phyloP scores from a whole-genome alignment of 2,888 invertebrate species.

The Galerucella nymphaeae region DNA sequence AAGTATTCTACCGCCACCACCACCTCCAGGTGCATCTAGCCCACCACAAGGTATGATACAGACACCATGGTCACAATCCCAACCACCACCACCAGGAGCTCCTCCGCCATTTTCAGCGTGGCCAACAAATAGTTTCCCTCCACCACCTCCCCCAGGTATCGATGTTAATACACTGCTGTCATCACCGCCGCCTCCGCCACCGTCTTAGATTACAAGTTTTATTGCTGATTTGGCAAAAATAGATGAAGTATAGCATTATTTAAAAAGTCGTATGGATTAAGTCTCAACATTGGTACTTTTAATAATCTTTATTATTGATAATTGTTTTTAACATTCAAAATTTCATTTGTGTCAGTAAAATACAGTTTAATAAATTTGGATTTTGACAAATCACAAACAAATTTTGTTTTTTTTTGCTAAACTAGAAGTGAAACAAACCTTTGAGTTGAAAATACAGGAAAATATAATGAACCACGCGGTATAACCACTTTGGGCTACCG shows the following conservation, averaged over 20 bases:
- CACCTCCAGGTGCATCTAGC: slow-evolving; percentile 66
- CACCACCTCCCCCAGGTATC: slow-evolving; percentile 67
- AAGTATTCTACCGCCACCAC: slow-evolving; percentile 65
- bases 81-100: slow-evolving; percentile 58
- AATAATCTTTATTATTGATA: no score
- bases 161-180: slow-evolving; percentile 70
- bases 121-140: slow-evolving; percentile 64
- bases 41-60: slow-evolving; percentile 68
- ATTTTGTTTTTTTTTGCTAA: no score
- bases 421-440: no score
- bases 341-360: no score
- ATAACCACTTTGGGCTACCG: no score
- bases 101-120: slow-evolving; percentile 64
- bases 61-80: slow-evolving; percentile 67
- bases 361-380: no score
- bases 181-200: slow-evolving; percentile 78
- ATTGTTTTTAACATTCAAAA: no score
- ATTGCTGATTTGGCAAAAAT: background rate
- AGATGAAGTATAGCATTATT: background rate
- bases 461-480: no score
- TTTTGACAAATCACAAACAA: no score
- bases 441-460: no score
- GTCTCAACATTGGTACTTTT: background rate
- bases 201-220: slow-evolving; percentile 35
- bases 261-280: background rate